Conservation (phyloP, 2,113 vertebrate genomes). For the Dromiciops gliroides region DNA sequence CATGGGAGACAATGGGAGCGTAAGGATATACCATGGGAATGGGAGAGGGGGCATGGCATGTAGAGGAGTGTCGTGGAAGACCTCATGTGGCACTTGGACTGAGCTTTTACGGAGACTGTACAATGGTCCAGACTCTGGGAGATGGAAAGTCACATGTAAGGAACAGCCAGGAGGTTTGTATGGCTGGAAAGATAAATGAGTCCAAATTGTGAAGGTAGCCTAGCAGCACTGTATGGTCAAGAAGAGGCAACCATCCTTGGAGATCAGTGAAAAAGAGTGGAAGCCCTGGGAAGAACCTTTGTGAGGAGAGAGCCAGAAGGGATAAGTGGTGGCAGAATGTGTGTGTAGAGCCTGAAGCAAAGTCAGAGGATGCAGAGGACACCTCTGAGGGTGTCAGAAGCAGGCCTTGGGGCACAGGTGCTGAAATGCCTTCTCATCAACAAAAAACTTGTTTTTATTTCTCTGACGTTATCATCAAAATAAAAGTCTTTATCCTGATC, state of each 20-base stretch:
- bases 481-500: neutral
- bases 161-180: neutral
- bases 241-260: neutral
- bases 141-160: neutral
- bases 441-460: neutral
- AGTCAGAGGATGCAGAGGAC: no score
- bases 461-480: neutral
- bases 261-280: neutral
- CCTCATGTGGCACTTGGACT: neutral
- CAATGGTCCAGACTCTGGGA: neutral
- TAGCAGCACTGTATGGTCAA: neutral
- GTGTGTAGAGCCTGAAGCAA: neutral
- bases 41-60: no score
- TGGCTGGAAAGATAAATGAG: neutral
- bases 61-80: neutral
- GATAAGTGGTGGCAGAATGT: neutral
- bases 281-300: neutral
- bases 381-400: neutral
- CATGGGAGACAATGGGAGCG: neutral
- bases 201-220: neutral
- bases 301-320: neutral
- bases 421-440: neutral
- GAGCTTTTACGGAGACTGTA: neutral
- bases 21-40: neutral
- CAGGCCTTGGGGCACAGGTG: neutral